Evolutionary conservation across 2,113 vertebrate genomes (phyloP), one percentile per base, ranked within the genome.

Genomic region (Panurus biarmicus): DNA sequence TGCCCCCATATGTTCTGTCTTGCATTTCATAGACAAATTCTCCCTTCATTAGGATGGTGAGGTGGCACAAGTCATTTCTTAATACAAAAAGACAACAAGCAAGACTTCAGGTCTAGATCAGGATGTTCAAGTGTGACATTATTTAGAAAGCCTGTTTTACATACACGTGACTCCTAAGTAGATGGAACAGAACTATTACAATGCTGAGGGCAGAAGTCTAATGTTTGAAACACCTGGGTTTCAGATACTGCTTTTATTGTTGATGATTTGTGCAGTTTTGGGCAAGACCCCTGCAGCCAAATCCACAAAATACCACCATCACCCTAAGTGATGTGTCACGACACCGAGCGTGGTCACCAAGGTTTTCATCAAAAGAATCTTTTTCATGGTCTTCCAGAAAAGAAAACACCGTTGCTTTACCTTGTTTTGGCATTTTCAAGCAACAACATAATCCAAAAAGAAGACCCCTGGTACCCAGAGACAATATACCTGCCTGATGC

Each of bases 271-370:
- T 84, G 47, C 61, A 25, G 17, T 81, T 89, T 80, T 48, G 51
- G 40, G 45, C 48, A 87, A 74, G 40, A 65, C 12, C 18, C 11
- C 50, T 61, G 53, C 31, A 90, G 57, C 31, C 36, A 88, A 62
- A 74, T 67, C 58, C 22, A 80, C 42, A 50, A 66, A 79, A 25
- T 33, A 35, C 9, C 31, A 36, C 31, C 13, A 16, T 66, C 28
- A 44, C 29, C 38, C 35, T 44, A 42, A 82, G 40, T 26, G 29
- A 47, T 14, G 3, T 53, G 11, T 61, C 8, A 5, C 33, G 62
- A 36, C 25, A 40, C 0, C 0, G 20, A 50, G 17, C 16, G 24
- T 36, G 8, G 28, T 75, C 50, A 36, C 12, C 5, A 3, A 35
- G 13, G 5, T 84, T 77, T 94, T 86, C 26, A 66, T 71, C 12